Conservation (phyloP, 2,113 vertebrate genomes). For the Eclectus roratus region DNA sequence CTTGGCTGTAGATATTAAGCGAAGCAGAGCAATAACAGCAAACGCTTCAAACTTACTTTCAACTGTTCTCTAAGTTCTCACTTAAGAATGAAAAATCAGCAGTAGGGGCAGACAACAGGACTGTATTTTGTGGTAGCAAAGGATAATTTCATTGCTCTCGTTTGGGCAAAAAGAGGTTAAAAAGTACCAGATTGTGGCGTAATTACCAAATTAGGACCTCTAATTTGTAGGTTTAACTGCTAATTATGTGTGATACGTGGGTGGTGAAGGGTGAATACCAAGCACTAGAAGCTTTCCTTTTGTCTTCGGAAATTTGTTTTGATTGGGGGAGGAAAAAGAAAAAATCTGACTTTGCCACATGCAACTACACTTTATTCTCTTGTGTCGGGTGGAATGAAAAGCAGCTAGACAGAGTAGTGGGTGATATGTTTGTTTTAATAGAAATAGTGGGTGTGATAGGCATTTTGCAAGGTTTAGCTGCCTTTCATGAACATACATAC, state of each 20-base stretch:
- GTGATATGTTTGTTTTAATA: not conserved
- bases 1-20: not conserved
- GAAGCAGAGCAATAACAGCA: not conserved
- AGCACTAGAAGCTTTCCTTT: conserved; percentile 23
- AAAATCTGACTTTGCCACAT: not conserved
- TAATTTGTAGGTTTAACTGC: conserved; percentile 63
- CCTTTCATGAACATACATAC: not conserved
- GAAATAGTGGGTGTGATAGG: not conserved
- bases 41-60: not conserved
- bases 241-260: conserved; percentile 54
- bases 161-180: conserved; percentile 35
- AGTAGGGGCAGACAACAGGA: not conserved
- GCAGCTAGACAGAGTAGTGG: not conserved
- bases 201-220: conserved; percentile 54
- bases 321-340: not conserved
- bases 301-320: conserved; percentile 47
- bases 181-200: conserved; percentile 37
- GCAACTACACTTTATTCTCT: not conserved
- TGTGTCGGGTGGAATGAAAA: conserved; percentile 19
- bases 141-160: not conserved
- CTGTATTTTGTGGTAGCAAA: not conserved
- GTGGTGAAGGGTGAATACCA: conserved; percentile 35
- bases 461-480: not conserved
- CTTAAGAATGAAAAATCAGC: not conserved
- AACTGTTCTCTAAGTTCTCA: not conserved